phyloP scores from a whole-genome alignment of 2,113 vertebrate species.

The Zosterops japonicus region DNA sequence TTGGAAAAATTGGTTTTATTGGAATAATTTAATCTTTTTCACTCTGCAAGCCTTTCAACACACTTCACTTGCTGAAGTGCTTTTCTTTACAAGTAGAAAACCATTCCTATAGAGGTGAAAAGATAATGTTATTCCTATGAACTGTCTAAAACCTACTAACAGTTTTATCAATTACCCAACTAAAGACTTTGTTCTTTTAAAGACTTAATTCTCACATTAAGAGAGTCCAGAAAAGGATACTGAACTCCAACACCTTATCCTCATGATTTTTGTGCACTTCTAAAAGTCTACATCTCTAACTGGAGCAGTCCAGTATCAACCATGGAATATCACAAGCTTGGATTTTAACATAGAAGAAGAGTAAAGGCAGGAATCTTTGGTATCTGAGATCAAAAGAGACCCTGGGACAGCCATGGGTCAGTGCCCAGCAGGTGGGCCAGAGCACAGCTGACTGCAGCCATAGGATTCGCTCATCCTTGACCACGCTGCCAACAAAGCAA shows the following conservation, averaged over 20 bases:
- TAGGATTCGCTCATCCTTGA: neutral
- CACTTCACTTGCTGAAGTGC: neutral
- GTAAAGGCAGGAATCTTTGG: conserved; percentile 30
- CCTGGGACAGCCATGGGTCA: neutral
- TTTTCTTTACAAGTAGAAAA: neutral
- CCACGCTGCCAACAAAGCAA: neutral
- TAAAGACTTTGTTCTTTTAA: neutral
- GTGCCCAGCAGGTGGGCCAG: conserved; percentile 38
- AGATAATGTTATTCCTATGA: neutral
- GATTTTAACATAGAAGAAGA: neutral
- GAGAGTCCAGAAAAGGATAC: neutral
- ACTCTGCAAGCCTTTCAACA: neutral
- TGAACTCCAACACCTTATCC: neutral
- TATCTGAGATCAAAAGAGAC: conserved; percentile 30
- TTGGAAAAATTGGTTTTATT: neutral
- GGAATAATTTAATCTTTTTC: neutral
- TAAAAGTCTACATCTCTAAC: neutral
- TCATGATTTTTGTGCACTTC: neutral
- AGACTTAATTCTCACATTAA: neutral
- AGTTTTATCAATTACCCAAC: neutral
- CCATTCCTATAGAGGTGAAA: neutral
- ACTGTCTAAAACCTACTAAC: neutral
- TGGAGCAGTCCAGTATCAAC: neutral
- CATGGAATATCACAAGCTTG: neutral
- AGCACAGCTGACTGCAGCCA: conserved; percentile 5